Percentiles rank a stretch among this genome's conserved stretches.
Conservation (phyloP, 2,113 vertebrate genomes). For the Jaculus jaculus region DNA sequence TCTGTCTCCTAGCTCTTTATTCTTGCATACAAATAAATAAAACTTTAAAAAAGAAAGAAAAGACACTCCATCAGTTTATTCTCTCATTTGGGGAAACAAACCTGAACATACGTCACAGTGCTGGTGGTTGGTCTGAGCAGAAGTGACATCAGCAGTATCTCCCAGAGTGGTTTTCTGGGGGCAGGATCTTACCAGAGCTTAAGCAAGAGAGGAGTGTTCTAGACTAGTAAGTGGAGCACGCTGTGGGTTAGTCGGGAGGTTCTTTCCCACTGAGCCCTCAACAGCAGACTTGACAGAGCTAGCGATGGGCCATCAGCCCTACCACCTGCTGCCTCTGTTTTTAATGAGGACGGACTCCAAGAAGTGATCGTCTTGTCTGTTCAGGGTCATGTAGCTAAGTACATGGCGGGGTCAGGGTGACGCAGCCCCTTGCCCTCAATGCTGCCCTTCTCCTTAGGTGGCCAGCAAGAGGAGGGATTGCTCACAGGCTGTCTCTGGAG, state of each 20-base stretch:
- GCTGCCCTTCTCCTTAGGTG: background rate
- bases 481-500: background rate
- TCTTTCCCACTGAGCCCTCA: background rate
- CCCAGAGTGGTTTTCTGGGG: background rate
- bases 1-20: too few relatives aligned
- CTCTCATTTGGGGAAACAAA: constrained; percentile 6
- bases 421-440: background rate
- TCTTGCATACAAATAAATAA: too few relatives aligned
- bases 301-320: background rate
- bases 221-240: background rate
- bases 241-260: background rate
- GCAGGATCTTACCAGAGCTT: background rate
- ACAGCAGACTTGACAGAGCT: background rate
- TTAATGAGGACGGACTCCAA: background rate
- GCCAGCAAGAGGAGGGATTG: background rate
- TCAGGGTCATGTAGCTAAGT: background rate
- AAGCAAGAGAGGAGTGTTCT: background rate
- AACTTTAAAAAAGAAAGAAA: background rate
- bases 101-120: background rate
- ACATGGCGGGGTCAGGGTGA: background rate
- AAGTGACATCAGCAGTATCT: constrained; percentile 7
- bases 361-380: background rate
- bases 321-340: background rate
- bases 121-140: background rate
- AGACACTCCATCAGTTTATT: background rate